phyloP scores from a whole-genome alignment of 1,140 invertebrate genomes.

The Anoplolepis gracilipes region DNA sequence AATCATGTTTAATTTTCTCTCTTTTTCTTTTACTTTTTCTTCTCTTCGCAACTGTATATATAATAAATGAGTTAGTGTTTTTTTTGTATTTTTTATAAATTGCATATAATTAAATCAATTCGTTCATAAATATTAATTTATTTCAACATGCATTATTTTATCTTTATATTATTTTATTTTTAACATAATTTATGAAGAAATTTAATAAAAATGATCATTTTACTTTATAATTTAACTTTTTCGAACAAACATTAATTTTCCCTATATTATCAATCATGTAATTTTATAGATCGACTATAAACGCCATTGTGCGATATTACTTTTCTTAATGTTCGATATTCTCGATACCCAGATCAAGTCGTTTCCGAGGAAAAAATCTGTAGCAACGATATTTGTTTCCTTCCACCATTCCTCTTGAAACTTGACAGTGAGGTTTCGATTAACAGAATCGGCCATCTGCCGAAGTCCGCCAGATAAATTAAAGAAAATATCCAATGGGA shows the following conservation, averaged over 20 bases:
- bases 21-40: neutral
- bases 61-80: neutral
- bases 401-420: slow-evolving; percentile 89
- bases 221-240: neutral
- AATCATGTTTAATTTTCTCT: neutral
- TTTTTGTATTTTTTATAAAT: neutral
- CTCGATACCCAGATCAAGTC: slow-evolving; percentile 91
- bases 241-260: slow-evolving; percentile 2
- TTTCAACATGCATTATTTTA: neutral
- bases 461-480: slow-evolving; percentile 88
- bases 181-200: slow-evolving; percentile 3
- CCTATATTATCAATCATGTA: slow-evolving; percentile 4
- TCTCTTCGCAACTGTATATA: neutral
- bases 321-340: slow-evolving; percentile 85
- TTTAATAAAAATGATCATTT: neutral
- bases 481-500: slow-evolving; percentile 89
- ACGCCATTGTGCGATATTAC: slow-evolving; percentile 78
- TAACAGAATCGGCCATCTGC: slow-evolving; percentile 90
- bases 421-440: slow-evolving; percentile 89
- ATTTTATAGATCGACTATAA: slow-evolving; percentile 50
- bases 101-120: slow-evolving; percentile 11
- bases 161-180: neutral
- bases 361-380: slow-evolving; percentile 92
- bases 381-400: slow-evolving; percentile 90
- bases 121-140: neutral